Percentiles rank a stretch among this genome's conserved stretches.
phyloP scores from a whole-genome alignment of 1,140 invertebrate species.

The Ectropis grisescens region DNA sequence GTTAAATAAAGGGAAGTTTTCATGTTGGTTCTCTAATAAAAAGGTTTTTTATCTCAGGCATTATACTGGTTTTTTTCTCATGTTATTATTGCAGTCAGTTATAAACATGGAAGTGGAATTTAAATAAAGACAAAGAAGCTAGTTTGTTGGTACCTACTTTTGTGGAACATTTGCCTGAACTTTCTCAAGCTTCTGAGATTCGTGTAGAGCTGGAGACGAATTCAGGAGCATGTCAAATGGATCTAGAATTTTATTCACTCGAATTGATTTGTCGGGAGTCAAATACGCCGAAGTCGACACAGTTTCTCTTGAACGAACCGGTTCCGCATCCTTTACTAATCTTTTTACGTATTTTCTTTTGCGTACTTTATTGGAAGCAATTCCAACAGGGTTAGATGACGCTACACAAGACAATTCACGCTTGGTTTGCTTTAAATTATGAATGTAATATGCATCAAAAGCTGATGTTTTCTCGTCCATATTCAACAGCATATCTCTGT shows the following conservation, averaged over 20 bases:
- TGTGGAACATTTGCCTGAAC: no score
- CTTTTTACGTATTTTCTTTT: constrained; percentile 55
- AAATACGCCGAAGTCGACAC: constrained; percentile 24
- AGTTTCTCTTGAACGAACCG: constrained; percentile 18
- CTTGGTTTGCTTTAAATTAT: constrained; percentile 58
- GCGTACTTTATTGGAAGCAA: constrained; percentile 33
- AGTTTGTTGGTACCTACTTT: no score
- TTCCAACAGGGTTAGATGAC: constrained; percentile 23
- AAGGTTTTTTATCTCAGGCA: no score
- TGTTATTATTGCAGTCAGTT: no score
- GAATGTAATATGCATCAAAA: constrained; percentile 56
- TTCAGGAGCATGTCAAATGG: constrained; percentile 46
- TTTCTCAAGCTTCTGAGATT: no score
- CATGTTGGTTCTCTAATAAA: no score
- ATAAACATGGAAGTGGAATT: no score
- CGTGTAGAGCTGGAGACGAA: no score
- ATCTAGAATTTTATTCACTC: constrained; percentile 44
- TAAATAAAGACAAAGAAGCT: no score
- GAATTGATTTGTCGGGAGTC: constrained; percentile 54
- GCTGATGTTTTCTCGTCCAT: constrained; percentile 39
- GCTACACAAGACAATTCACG: constrained; percentile 41
- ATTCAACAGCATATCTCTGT: constrained; percentile 31
- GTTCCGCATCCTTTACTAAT: constrained; percentile 25
- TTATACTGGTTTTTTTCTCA: no score
- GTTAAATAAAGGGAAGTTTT: no score